Evolutionary conservation across 2,888 invertebrate genomes (phyloP).

Genomic region (Xestia ashworthii): DNA sequence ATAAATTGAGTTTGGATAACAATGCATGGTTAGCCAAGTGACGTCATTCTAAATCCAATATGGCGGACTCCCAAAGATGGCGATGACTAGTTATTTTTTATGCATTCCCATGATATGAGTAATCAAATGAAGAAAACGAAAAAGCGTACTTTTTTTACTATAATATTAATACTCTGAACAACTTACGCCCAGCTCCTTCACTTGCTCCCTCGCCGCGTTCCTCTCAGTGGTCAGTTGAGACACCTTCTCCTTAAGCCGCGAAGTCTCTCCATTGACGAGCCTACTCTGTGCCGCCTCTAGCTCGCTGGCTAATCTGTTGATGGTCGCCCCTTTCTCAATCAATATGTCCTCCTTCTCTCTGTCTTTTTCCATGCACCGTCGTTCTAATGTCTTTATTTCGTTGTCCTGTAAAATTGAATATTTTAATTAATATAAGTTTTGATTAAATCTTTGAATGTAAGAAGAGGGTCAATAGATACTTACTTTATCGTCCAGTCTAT

Average conservation of each 20-base stretch:
- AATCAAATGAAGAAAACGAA: too few relatives aligned
- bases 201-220: constrained; percentile 88
- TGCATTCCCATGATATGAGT: too few relatives aligned
- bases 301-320: constrained; percentile 91
- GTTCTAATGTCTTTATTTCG: constrained; percentile 89
- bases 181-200: constrained; percentile 87
- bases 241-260: constrained; percentile 84
- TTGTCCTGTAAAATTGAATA: constrained; percentile 77
- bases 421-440: background rate
- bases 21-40: too few relatives aligned
- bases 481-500: constrained; percentile 89
- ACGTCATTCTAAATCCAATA: too few relatives aligned
- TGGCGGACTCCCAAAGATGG: too few relatives aligned
- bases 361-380: constrained; percentile 90
- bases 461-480: constrained; percentile 65
- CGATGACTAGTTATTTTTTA: too few relatives aligned
- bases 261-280: constrained; percentile 82
- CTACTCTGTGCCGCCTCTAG: constrained; percentile 91
- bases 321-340: constrained; percentile 91
- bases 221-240: constrained; percentile 86
- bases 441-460: background rate
- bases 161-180: too few relatives aligned
- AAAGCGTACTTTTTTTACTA: too few relatives aligned
- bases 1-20: too few relatives aligned
- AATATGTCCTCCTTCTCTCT: constrained; percentile 91